Percentiles rank a stretch among this genome's conserved stretches.
Conservation (phyloP, 2,888 invertebrate species). For the Neoitamus cyanurus region DNA sequence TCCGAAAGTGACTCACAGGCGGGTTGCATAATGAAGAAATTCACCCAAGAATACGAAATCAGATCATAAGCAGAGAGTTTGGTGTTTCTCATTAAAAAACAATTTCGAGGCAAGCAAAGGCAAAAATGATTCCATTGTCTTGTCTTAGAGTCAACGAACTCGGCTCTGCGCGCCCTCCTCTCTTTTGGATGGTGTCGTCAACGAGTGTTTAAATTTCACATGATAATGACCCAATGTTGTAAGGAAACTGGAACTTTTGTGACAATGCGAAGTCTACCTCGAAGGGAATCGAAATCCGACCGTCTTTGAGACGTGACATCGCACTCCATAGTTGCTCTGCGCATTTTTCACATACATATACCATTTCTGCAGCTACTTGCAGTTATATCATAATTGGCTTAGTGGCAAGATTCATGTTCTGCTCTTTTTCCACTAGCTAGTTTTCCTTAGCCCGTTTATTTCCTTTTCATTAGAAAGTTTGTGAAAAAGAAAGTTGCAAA, state of each 20-base stretch:
- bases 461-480: slow-evolving; percentile 1
- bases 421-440: neutral
- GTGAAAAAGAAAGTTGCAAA: neutral
- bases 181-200: neutral
- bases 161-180: neutral
- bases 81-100: neutral
- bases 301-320: neutral
- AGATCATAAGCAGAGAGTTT: neutral
- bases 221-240: neutral
- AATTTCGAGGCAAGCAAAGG: neutral
- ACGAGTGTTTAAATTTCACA: neutral
- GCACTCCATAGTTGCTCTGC: neutral
- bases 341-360: neutral
- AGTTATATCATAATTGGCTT: neutral
- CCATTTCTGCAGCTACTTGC: neutral
- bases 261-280: neutral
- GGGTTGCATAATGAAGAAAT: neutral
- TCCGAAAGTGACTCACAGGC: neutral
- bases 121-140: neutral
- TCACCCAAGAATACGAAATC: neutral
- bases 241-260: neutral
- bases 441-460: neutral
- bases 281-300: neutral
- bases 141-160: neutral
- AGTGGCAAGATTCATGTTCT: neutral